phyloP scores from a whole-genome alignment of 2,888 invertebrate genomes.

The Lymantria dispar region DNA sequence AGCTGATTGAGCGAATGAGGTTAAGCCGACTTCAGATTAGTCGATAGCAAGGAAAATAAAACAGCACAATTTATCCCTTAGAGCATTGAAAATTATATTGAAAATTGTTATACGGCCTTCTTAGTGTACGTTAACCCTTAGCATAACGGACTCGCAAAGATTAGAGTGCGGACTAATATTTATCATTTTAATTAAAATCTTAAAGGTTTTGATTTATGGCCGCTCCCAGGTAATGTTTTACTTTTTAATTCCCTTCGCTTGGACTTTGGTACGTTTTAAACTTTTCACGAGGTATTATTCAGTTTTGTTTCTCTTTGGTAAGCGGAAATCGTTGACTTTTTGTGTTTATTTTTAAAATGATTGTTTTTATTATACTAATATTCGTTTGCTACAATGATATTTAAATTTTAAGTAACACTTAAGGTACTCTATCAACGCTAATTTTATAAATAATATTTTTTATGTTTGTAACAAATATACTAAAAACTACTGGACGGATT shows the following conservation, averaged over 20 bases:
- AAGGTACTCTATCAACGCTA: background rate
- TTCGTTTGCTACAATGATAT: background rate
- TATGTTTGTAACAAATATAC: too few species aligned
- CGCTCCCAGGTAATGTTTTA: constrained; percentile 35
- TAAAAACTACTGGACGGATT: too few species aligned
- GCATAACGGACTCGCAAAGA: constrained; percentile 12
- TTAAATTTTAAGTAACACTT: constrained; percentile 6
- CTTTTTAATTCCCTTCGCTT: constrained; percentile 34
- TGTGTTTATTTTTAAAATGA: background rate
- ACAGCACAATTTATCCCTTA: too few species aligned
- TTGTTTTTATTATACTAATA: too few species aligned
- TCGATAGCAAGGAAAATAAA: too few species aligned
- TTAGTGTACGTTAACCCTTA: constrained; percentile 1
- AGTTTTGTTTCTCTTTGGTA: constrained; percentile 3
- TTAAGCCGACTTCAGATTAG: too few species aligned
- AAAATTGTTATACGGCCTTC: too few species aligned
- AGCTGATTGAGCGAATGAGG: too few species aligned
- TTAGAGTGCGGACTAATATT: constrained; percentile 33
- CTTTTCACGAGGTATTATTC: constrained; percentile 10
- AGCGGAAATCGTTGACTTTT: background rate
- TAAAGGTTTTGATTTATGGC: constrained; percentile 42
- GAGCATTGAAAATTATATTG: too few species aligned
- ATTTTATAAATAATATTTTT: too few species aligned
- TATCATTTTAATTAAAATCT: constrained; percentile 48
- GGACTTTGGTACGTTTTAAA: constrained; percentile 28